Conservation (phyloP, 2,888 invertebrate species). For the Lithophane leautieri region DNA sequence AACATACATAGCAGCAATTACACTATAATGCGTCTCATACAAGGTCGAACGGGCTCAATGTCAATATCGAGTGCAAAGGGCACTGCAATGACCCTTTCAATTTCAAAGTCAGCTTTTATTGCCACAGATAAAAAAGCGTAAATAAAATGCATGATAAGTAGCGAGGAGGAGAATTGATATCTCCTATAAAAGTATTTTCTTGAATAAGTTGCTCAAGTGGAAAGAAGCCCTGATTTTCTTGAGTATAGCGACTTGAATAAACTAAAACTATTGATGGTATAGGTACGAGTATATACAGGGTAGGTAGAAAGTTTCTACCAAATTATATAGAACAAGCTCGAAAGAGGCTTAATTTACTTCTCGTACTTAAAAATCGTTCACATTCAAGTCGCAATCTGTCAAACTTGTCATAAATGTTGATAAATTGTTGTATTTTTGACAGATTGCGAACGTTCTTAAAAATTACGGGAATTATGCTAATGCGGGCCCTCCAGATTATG, state of each 20-base stretch:
- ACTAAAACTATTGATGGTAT: constrained; percentile 4
- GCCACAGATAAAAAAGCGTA: constrained; percentile 30
- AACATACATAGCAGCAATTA: not conserved
- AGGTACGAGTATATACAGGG: no score
- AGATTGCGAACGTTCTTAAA: no score
- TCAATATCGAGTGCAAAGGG: constrained; percentile 45
- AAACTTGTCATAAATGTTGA: no score
- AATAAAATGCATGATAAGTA: constrained; percentile 28
- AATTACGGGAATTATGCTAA: no score
- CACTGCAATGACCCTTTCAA: constrained; percentile 39
- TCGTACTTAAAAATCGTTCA: no score
- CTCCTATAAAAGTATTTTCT: not conserved
- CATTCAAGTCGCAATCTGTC: no score
- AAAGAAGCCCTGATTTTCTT: not conserved
- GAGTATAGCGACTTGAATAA: not conserved
- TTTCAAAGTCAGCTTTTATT: constrained; percentile 45
- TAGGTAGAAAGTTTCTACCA: not conserved
- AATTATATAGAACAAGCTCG: not conserved
- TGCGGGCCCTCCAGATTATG: no score
- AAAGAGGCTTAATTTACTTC: not conserved
- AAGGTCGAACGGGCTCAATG: constrained; percentile 52
- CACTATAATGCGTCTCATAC: constrained; percentile 2
- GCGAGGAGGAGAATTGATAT: not conserved
- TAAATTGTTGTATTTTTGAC: no score
- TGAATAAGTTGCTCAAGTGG: constrained; percentile 6